phyloP scores from a whole-genome alignment of 2,888 invertebrate species.

The Rotaria magnacalcarata region DNA sequence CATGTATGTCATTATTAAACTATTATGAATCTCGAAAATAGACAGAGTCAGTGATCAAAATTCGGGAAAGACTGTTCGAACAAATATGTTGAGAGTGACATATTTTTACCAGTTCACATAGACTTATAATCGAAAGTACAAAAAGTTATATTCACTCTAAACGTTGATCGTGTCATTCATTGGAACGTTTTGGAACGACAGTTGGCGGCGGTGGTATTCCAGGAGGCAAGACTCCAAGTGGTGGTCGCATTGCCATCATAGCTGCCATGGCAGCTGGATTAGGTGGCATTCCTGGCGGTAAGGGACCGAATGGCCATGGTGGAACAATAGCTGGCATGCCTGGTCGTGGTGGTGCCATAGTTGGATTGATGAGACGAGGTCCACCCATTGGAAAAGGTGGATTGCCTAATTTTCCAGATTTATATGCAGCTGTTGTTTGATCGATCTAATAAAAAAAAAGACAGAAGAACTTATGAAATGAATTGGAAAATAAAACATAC shows the following conservation, averaged over 20 bases:
- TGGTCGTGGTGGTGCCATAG: conserved; percentile 29
- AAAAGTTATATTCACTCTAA: not conserved
- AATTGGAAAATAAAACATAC: not conserved
- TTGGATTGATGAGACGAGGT: conserved; percentile 34
- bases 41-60: too few relatives aligned
- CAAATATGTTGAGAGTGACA: too few relatives aligned
- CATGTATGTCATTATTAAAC: too few relatives aligned
- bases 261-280: conserved; percentile 28
- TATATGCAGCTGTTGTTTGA: conserved; percentile 42
- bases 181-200: not conserved
- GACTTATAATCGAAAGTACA: not conserved
- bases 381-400: conserved; percentile 35
- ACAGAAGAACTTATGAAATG: too few relatives aligned
- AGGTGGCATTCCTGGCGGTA: conserved; percentile 24
- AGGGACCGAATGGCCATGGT: not conserved
- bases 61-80: too few relatives aligned
- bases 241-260: conserved; percentile 34
- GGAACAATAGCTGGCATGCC: conserved; percentile 34
- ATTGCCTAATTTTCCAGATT: conserved; percentile 41
- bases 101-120: not conserved
- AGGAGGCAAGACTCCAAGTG: conserved; percentile 39
- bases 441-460: not conserved
- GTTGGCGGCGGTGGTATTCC: conserved; percentile 25
- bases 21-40: too few relatives aligned
- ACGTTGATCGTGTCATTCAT: too few relatives aligned